A percentile compares a stretch with the other conserved stretches of the same genome.
Conservation (phyloP, 1,140 invertebrate species). For the Drosophila kepulauana region DNA sequence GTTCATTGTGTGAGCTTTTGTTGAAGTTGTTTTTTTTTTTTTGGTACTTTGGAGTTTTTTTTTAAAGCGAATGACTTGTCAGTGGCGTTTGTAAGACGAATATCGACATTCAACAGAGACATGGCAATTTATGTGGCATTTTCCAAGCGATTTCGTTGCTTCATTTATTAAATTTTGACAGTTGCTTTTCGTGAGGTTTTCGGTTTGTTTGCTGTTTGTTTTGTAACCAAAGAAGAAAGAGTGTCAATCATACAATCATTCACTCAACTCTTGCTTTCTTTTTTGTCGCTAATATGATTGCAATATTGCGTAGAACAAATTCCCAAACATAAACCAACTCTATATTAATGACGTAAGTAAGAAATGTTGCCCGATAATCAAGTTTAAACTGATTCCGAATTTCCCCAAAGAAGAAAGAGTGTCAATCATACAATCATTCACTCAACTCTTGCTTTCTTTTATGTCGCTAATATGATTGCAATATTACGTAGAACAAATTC, state of each 20-base stretch:
- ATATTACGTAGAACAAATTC: conserved; percentile 23
- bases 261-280: conserved; percentile 45
- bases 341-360: conserved; percentile 52
- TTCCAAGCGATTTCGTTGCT: conserved; percentile 73
- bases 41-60: conserved; percentile 7
- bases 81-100: conserved; percentile 44
- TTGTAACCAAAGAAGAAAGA: conserved; percentile 1
- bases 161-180: conserved; percentile 58
- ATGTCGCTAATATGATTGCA: not conserved
- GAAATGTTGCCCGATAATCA: too few species aligned
- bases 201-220: conserved; percentile 8
- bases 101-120: conserved; percentile 62
- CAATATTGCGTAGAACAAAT: not conserved
- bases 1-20: conserved; percentile 35
- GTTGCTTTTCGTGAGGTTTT: conserved; percentile 14
- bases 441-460: not conserved
- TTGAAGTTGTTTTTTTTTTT: conserved; percentile 20
- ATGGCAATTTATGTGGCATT: conserved; percentile 77
- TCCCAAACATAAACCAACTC: conserved; percentile 56
- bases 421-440: too few species aligned
- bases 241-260: conserved; percentile 26
- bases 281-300: too few species aligned
- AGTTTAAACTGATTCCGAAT: too few species aligned
- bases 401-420: not conserved
- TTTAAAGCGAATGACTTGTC: conserved; percentile 71